Evolutionary conservation across 2,888 invertebrate genomes (phyloP).

Genomic region (Thysanoteuthis rhombus): DNA sequence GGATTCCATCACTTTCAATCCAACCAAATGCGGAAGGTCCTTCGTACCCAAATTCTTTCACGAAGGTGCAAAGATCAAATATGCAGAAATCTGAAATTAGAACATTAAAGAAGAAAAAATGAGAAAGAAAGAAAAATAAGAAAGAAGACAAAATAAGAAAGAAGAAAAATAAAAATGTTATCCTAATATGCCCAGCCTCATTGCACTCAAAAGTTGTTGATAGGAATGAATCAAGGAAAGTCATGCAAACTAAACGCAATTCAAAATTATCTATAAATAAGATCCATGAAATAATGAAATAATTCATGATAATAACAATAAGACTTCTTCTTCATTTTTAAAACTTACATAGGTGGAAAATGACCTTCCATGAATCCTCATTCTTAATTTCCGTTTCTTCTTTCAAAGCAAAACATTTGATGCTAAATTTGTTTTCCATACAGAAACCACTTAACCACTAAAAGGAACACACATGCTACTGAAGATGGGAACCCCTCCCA

Average conservation of each 20-base stretch:
- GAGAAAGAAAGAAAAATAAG: background rate
- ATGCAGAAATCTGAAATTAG: background rate
- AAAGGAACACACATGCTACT: background rate
- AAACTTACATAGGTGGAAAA: too few species aligned
- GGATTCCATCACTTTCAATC: background rate
- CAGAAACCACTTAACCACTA: background rate
- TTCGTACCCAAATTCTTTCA: background rate
- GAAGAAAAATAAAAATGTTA: background rate
- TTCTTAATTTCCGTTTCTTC: too few species aligned
- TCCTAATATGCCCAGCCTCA: background rate
- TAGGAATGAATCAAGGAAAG: background rate
- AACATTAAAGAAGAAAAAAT: background rate
- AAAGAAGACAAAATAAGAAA: too few species aligned
- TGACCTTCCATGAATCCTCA: too few species aligned
- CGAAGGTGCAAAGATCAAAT: background rate
- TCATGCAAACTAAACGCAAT: background rate
- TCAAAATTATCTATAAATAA: too few species aligned
- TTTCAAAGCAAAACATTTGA: too few species aligned
- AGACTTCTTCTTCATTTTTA: too few species aligned
- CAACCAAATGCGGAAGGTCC: conserved; percentile 12
- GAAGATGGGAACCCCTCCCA: too few species aligned
- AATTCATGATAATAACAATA: too few species aligned
- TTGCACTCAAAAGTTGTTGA: background rate
- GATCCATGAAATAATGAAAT: too few species aligned
- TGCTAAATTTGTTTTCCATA: too few species aligned